A percentile compares a stretch with the other conserved stretches of the same genome.
Evolutionary conservation across 2,113 vertebrate species (phyloP).

Genomic region (Craseonycteris thonglongyai): DNA sequence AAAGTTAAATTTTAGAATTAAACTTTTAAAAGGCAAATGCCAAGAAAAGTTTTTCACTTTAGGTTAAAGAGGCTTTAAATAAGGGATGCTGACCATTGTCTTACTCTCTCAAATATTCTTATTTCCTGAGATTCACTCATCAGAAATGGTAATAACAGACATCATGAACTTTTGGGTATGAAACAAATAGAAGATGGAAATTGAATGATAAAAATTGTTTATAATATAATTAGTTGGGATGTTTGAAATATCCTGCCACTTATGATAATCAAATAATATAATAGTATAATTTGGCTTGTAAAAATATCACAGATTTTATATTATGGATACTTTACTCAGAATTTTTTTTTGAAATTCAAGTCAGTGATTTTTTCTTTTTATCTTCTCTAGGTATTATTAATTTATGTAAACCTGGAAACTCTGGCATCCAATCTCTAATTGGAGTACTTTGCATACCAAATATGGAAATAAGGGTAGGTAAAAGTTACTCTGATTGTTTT

Average conservation of each 20-base stretch:
- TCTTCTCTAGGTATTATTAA: constrained; percentile 92
- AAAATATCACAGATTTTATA: not conserved
- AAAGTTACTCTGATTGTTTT: constrained; percentile 8
- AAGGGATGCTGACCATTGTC: not conserved
- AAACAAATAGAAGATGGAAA: constrained; percentile 23
- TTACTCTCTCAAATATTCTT: not conserved
- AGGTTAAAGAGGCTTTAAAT: not conserved
- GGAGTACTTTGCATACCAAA: constrained; percentile 99
- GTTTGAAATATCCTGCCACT: not conserved
- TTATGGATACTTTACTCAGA: not conserved
- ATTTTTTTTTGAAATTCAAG: not conserved
- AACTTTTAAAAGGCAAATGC: not conserved
- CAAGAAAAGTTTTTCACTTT: not conserved
- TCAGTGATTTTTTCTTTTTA: constrained; percentile 27
- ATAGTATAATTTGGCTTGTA: not conserved
- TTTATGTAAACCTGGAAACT: constrained; percentile 95
- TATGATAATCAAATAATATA: not conserved
- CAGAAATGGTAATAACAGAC: not conserved
- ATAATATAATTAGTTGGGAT: not conserved
- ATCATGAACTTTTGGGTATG: not conserved
- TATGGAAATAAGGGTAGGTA: constrained; percentile 97
- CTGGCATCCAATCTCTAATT: constrained; percentile 97
- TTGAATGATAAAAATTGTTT: constrained; percentile 7
- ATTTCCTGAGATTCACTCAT: not conserved
- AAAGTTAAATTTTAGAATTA: not conserved